These are phyloP conservation scores for Allophyes oxyacanthae DNA, from an alignment of 2,888 invertebrate genomes.

Conservation along the genomic window DNA sequence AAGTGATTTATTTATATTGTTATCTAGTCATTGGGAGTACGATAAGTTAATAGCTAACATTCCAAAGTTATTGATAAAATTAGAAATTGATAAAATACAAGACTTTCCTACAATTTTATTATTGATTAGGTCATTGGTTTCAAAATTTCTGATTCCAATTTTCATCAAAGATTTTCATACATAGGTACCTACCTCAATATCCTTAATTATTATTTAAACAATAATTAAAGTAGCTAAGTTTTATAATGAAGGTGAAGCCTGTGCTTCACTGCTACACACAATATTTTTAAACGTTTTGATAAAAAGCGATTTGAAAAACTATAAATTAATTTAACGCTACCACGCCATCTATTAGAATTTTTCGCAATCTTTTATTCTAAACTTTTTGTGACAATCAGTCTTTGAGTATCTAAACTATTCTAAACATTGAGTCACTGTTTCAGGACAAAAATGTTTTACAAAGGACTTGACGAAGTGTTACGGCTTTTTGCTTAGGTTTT, in stretches of 20 bases:
- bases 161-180: too few species aligned
- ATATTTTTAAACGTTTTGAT: too few species aligned
- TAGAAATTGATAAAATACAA: conserved; percentile 3
- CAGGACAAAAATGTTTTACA: not conserved
- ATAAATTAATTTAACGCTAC: not conserved
- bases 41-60: conserved; percentile 17
- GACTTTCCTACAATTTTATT: too few species aligned
- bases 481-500: not conserved
- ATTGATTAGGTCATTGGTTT: not conserved
- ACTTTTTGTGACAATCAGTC: too few species aligned
- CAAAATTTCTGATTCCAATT: not conserved
- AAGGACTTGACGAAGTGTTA: not conserved
- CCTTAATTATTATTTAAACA: too few species aligned
- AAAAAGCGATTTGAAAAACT: too few species aligned
- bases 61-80: conserved; percentile 24
- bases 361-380: not conserved
- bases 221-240: too few species aligned
- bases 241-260: too few species aligned
- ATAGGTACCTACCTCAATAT: too few species aligned
- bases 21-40: conserved; percentile 42
- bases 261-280: too few species aligned
- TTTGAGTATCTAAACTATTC: too few species aligned
- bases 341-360: conserved; percentile 24
- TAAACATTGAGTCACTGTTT: not conserved
- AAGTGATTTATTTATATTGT: conserved; percentile 53